A percentile compares a stretch with the other conserved stretches of the same genome.
phyloP scores from a whole-genome alignment of 2,888 invertebrate species.

The Petrolisthes cinctipes region DNA sequence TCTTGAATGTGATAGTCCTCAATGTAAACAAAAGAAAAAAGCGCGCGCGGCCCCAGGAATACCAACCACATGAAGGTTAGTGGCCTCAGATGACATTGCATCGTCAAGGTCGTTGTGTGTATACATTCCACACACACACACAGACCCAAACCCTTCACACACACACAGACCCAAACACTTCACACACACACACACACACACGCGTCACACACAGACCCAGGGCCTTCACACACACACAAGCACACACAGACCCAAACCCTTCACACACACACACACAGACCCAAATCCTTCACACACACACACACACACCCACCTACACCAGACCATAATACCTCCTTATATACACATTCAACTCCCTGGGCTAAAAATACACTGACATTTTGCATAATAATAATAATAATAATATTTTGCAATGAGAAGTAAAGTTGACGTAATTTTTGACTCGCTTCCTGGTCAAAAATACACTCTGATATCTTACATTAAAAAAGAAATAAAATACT shows the following conservation, averaged over 20 bases:
- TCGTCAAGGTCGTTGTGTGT: neutral
- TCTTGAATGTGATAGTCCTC: neutral
- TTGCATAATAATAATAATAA: no score
- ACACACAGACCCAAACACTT: neutral
- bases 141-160: neutral
- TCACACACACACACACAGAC: neutral
- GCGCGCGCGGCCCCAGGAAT: neutral
- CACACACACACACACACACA: neutral
- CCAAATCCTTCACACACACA: neutral
- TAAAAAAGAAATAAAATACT: no score
- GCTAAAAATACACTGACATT: no score
- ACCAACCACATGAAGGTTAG: neutral
- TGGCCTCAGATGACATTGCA: constrained; percentile 2
- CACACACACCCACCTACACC: neutral
- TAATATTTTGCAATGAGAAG: no score
- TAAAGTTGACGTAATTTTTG: no score
- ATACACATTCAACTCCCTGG: no score
- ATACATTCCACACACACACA: neutral
- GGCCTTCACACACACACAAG: no score
- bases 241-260: no score
- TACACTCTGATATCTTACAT: no score
- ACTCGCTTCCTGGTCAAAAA: no score
- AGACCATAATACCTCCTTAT: no score
- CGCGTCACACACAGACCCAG: no score
- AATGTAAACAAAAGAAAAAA: neutral